Conservation (phyloP, 2,888 invertebrate genomes). For the Drosophila mulleri region DNA sequence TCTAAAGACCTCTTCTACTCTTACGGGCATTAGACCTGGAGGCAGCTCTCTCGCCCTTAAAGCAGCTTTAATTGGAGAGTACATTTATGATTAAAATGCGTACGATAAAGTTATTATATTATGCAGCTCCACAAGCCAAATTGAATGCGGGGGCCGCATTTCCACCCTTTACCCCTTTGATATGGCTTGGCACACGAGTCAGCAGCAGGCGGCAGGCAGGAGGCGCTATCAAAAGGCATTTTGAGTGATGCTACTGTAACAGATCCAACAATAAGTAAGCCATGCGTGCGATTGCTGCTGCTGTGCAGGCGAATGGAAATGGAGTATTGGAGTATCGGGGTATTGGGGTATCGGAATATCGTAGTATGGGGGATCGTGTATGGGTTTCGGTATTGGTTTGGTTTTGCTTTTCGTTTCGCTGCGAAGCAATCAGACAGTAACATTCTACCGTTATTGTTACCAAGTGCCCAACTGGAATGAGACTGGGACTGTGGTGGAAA, state of each 20-base stretch:
- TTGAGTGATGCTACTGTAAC: slow-evolving; percentile 28
- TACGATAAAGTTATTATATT: slow-evolving; percentile 17
- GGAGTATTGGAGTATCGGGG: background rate
- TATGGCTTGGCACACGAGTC: slow-evolving; percentile 1
- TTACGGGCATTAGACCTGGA: background rate
- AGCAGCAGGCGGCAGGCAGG: background rate
- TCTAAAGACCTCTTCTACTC: background rate
- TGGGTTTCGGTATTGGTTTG: slow-evolving; percentile 22
- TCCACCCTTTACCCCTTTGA: slow-evolving; percentile 4
- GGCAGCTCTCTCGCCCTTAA: background rate
- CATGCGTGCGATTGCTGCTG: slow-evolving; percentile 30
- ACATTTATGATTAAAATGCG: slow-evolving; percentile 9
- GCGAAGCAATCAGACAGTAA: slow-evolving; percentile 24
- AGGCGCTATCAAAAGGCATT: slow-evolving; percentile 24
- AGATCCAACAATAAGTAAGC: slow-evolving; percentile 29
- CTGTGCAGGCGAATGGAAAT: slow-evolving; percentile 11
- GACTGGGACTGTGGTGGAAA: background rate
- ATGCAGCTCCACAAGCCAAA: background rate
- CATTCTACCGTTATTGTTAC: slow-evolving; percentile 43
- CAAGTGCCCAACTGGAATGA: slow-evolving; percentile 10
- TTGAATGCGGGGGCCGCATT: background rate
- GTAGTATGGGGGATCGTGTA: background rate
- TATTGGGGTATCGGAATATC: background rate
- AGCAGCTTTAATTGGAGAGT: slow-evolving; percentile 7
- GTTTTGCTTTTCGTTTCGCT: slow-evolving; percentile 4